These are phyloP conservation scores for Drosophila acutilabella DNA, from an alignment of 2,888 invertebrate genomes.

Conservation along the genomic window DNA sequence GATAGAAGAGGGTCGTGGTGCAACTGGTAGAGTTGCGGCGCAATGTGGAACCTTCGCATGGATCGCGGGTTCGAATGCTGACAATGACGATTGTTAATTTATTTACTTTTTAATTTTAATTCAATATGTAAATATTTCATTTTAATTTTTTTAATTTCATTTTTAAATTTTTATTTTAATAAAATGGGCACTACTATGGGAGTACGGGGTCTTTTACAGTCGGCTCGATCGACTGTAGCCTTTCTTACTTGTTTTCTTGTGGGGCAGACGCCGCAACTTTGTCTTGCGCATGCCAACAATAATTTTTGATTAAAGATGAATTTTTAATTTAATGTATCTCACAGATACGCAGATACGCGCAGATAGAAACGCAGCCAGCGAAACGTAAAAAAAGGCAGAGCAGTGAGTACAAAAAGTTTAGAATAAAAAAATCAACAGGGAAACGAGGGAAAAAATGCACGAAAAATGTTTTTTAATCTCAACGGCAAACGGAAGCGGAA, in stretches of 20 bases:
- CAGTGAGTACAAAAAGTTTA: constrained; percentile 15
- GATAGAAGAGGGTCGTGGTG: too few species aligned
- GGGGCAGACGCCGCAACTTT: constrained; percentile 44
- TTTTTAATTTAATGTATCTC: constrained; percentile 83
- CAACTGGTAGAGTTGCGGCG: too few species aligned
- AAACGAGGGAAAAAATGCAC: constrained; percentile 75
- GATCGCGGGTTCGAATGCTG: too few species aligned
- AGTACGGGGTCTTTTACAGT: too few species aligned
- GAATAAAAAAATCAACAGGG: constrained; percentile 47
- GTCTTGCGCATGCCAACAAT: constrained; percentile 79
- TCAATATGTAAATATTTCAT: too few species aligned
- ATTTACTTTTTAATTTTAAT: too few species aligned
- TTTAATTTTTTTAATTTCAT: too few species aligned
- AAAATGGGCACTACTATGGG: too few species aligned
- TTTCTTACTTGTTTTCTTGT: background rate
- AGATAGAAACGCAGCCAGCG: constrained; percentile 63
- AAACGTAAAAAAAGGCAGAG: constrained; percentile 51
- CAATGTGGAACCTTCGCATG: too few species aligned
- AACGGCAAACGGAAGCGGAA: constrained; percentile 84
- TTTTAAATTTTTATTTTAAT: too few species aligned
- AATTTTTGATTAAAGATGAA: constrained; percentile 85
- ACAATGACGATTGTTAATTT: too few species aligned
- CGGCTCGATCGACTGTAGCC: too few species aligned
- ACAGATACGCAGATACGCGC: constrained; percentile 66
- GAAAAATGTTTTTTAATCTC: constrained; percentile 82